Percentiles rank a stretch among this genome's conserved stretches.
Evolutionary conservation across 1,140 invertebrate genomes (phyloP).

Genomic region (Geopemphigus sp.): DNA sequence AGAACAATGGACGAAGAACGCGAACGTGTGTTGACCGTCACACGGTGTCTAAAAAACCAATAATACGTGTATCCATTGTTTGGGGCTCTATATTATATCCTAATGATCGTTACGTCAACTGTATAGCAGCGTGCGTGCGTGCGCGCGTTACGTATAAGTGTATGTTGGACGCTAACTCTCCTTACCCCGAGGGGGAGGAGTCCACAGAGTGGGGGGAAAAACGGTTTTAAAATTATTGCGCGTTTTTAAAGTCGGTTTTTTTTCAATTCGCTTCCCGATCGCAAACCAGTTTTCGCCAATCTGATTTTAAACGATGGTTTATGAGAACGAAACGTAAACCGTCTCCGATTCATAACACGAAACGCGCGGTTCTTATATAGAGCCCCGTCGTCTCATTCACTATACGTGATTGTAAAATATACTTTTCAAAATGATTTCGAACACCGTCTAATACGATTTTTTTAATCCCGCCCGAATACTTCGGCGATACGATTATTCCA

Average conservation of each 20-base stretch:
- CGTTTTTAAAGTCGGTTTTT: neutral
- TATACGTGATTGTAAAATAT: too few species aligned
- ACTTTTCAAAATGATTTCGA: too few species aligned
- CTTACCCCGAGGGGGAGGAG: neutral
- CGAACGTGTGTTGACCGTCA: neutral
- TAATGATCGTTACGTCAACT: neutral
- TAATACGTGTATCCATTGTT: conserved; percentile 16
- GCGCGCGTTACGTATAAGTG: neutral
- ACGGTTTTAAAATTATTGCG: conserved; percentile 21
- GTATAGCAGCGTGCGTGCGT: neutral
- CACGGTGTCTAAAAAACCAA: conserved; percentile 9
- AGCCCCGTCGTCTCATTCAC: too few species aligned
- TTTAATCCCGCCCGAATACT: too few species aligned
- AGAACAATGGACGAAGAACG: conserved; percentile 24
- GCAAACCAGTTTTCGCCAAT: conserved; percentile 19
- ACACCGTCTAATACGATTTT: too few species aligned
- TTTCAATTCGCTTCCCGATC: neutral
- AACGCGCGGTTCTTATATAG: too few species aligned
- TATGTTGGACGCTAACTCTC: neutral
- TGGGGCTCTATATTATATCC: neutral
- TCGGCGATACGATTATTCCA: too few species aligned
- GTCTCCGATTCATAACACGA: neutral
- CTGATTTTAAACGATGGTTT: conserved; percentile 16
- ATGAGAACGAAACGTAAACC: neutral
- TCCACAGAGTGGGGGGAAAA: neutral